Conservation (phyloP, 2,797 vertebrate genomes). For the Coregonus ussuriensis region DNA sequence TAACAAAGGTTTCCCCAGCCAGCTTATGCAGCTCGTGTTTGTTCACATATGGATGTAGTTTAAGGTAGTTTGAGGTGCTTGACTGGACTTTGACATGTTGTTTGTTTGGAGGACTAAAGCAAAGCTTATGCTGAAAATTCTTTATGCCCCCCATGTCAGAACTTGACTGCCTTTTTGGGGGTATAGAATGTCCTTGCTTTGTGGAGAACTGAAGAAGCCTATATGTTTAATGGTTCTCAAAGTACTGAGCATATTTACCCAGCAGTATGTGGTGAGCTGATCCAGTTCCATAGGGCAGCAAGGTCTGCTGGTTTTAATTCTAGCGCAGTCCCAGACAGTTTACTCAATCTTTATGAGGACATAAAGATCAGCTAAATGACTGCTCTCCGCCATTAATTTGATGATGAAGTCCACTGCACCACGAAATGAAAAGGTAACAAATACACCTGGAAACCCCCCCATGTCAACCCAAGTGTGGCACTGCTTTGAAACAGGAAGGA, state of each 20-base stretch:
- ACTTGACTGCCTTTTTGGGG: not conserved
- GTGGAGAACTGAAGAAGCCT: not conserved
- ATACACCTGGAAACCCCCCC: conserved; percentile 10
- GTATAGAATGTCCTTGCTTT: not conserved
- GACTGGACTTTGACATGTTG: conserved; percentile 20
- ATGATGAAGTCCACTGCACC: conserved; percentile 7
- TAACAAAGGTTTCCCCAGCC: not conserved
- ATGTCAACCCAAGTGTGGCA: not conserved
- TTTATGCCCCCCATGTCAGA: not conserved
- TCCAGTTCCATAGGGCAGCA: conserved; percentile 14
- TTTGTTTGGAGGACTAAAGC: conserved; percentile 13
- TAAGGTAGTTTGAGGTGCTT: not conserved
- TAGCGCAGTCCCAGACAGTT: conserved; percentile 31
- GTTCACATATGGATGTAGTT: conserved; percentile 13
- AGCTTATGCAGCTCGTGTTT: not conserved
- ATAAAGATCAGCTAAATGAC: conserved; percentile 45
- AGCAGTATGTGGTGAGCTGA: not conserved
- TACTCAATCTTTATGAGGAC: conserved; percentile 46
- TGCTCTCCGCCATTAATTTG: conserved; percentile 21
- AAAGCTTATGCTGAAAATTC: not conserved
- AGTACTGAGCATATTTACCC: conserved; percentile 17
- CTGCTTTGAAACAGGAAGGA: not conserved
- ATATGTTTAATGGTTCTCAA: conserved; percentile 16
- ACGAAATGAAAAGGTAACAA: conserved; percentile 4
- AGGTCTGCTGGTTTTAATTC: conserved; percentile 31